These are phyloP conservation scores for Panthera leo DNA, from an alignment of 2,113 vertebrate genomes.

Conservation along the genomic window DNA sequence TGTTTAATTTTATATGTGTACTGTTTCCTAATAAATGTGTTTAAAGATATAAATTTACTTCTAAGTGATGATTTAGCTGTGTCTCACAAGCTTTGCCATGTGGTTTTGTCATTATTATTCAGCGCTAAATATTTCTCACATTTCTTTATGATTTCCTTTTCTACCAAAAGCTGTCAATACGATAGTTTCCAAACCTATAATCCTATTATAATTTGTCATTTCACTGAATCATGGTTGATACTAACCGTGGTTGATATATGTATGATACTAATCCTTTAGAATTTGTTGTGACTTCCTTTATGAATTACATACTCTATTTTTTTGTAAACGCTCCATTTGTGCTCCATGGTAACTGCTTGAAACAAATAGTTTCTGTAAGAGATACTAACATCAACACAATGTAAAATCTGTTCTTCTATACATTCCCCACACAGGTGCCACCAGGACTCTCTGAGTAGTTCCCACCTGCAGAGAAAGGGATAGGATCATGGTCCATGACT, in stretches of 20 bases:
- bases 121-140: background rate
- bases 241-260: too few relatives aligned
- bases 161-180: background rate
- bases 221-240: background rate
- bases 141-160: slow-evolving; percentile 1
- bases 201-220: background rate
- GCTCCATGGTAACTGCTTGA: background rate
- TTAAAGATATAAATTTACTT: background rate
- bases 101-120: background rate
- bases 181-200: background rate
- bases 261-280: background rate
- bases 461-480: background rate
- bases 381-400: background rate
- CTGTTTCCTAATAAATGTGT: background rate
- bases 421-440: background rate
- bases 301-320: background rate
- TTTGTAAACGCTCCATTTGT: background rate
- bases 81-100: background rate
- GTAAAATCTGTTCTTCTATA: background rate
- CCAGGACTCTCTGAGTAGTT: background rate
- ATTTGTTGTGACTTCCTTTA: background rate
- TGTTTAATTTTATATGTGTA: background rate
- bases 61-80: background rate
- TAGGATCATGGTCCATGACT: background rate
- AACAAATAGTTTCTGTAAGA: background rate